phyloP scores from a whole-genome alignment of 2,113 vertebrate species.

The Acanthochromis polyacanthus region DNA sequence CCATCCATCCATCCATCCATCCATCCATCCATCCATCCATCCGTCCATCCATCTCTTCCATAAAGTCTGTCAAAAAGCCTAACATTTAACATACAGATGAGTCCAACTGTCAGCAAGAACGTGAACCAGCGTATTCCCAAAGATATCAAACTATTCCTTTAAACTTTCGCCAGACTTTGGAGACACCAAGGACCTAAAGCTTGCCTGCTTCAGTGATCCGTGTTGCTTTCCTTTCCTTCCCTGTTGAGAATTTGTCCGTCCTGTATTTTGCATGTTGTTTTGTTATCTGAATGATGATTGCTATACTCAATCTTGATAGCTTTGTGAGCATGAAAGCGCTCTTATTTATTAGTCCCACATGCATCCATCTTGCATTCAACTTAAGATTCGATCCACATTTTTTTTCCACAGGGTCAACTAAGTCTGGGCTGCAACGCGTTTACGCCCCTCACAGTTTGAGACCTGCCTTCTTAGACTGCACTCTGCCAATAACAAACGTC shows the following conservation, averaged over 20 bases:
- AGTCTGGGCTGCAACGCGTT: neutral
- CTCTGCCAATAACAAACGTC: conserved; percentile 8
- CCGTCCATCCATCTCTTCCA: too few species aligned
- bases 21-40: too few species aligned
- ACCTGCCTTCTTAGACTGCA: neutral
- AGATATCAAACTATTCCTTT: neutral
- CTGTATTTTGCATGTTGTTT: neutral
- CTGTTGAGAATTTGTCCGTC: neutral
- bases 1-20: too few species aligned
- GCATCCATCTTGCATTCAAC: conserved; percentile 13
- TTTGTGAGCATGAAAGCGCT: neutral
- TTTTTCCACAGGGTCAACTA: conserved; percentile 10
- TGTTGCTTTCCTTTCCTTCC: neutral
- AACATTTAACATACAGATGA: too few species aligned
- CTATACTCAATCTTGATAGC: neutral
- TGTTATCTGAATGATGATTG: neutral
- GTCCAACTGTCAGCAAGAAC: neutral
- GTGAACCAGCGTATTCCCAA: neutral
- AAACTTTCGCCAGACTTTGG: neutral
- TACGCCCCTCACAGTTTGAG: neutral
- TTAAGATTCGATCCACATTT: conserved; percentile 13
- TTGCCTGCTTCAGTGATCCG: neutral
- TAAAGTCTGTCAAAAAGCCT: too few species aligned
- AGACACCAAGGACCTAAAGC: neutral
- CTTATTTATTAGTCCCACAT: conserved; percentile 32